Evolutionary conservation across 2,113 vertebrate species (phyloP), one percentile per base, ranked within the genome.

Genomic region (Phasianus colchicus): DNA sequence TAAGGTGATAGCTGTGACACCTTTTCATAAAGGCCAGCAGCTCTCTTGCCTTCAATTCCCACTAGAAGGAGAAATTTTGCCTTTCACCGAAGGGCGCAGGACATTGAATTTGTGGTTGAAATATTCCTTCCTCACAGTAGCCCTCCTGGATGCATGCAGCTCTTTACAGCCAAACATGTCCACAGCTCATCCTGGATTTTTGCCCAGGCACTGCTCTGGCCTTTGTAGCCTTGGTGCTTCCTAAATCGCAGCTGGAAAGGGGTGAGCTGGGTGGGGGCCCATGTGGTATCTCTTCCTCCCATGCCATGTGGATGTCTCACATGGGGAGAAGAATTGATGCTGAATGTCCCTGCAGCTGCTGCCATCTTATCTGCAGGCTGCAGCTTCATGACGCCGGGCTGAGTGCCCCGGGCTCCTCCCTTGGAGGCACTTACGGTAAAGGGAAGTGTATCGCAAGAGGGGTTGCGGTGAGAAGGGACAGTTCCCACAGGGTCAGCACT

Each of bases 341-440:
- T 78, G 67, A 58, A 73, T 60, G 84, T 88, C 84, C 71, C 73
- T 64, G 69, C 87, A 71, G 87, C 92, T 94, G 77, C 88, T 90
- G 78, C 91, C 80, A 78, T 64, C 92, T 95, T 96, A 95, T 96
- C 96, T 95, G 67, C 85, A 71, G 55, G 75, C 85, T 95, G 95
- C 96, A 96, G 96, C 92, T 95, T 91, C 60, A 82, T 91, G 32
- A 74, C 6, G 13, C 72, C 0, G 29, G 63, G 81, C 32, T 0
- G 2, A 58, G 84, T 58, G 86, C 32, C 38, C 29, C 29, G 29
- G 48, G 80, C 88, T 76, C 94, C 94, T 87, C 94, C 86, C 77
- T 90, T 76, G 86, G 36, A 95, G 63, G 77, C 77, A 79, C 43
- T 95, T 90, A 69, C 65, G 1, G 93, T 88, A 95, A 94, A 64